Conservation (phyloP, 2,797 vertebrate genomes). For the Enteromius paludinosus region DNA sequence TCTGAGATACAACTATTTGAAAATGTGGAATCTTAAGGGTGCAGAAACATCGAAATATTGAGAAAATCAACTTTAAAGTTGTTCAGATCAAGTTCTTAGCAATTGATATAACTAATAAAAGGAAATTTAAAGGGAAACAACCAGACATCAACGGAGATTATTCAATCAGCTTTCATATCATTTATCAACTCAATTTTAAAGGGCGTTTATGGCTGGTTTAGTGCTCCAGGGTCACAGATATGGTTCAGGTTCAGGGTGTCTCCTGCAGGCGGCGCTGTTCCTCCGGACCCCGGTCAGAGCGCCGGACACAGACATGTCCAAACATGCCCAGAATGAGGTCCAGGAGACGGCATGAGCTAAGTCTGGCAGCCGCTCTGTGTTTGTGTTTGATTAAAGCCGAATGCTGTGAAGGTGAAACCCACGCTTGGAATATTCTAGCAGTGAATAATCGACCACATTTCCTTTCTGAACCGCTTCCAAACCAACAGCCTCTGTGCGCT, state of each 20-base stretch:
- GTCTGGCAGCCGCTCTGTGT: neutral
- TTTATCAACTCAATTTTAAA: too few species aligned
- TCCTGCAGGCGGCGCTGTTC: neutral
- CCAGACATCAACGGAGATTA: too few species aligned
- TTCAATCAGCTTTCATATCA: too few species aligned
- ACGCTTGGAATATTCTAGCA: neutral
- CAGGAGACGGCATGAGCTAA: neutral
- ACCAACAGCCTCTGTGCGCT: neutral
- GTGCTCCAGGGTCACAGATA: neutral
- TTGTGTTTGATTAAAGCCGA: neutral
- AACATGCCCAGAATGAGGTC: slow-evolving; percentile 24
- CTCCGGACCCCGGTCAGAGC: neutral
- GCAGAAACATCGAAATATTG: too few species aligned
- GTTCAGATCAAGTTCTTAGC: too few species aligned
- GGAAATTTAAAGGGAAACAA: too few species aligned
- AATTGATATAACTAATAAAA: too few species aligned
- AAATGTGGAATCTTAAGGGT: too few species aligned
- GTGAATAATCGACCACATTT: slow-evolving; percentile 2
- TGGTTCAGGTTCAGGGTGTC: too few species aligned
- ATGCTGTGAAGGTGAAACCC: neutral
- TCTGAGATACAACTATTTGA: too few species aligned
- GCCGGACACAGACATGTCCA: slow-evolving; percentile 14
- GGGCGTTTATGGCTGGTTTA: neutral
- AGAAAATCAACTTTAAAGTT: too few species aligned
- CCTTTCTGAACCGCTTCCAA: neutral